Base-by-base conservation (phyloP, 2,797 vertebrate species). In the Clamator glandarius region DNA sequence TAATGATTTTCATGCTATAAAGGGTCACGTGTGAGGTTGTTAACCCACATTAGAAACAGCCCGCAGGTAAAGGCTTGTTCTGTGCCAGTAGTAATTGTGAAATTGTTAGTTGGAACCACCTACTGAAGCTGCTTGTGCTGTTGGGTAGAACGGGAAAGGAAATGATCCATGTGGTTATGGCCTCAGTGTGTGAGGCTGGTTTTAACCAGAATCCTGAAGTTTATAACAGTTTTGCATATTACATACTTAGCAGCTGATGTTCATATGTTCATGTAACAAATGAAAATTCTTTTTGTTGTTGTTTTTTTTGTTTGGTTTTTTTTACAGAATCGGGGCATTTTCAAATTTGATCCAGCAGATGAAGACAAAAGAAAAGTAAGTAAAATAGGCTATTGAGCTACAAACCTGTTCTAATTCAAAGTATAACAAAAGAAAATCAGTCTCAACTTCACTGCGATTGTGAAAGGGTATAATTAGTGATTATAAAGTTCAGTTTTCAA, bases 351-450 rank as follows among this genome's bases (percentile, higher is more conserved):
- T 90, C 95, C 97, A 82, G 98, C 98, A 75, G 98, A 99, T 96
- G 99, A 99, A 98, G 97, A 98, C 70, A 98, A 98, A 97, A 98
- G 99, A 94, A 99, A 97, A 97, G 99, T 99, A 97, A 98, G 99
- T 79, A 62, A 78, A 57, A 50, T 2, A 44, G n/a, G 14, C 21
- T 61, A 1, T 16, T 1, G 5, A 80, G 39, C 35, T 85, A 48
- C 46, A 25, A 24, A 14, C 9, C 16, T 89, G 64, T 23, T 21
- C n/a, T 46, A 33, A 16, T 76, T 33, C 20, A 19, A 83, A 68
- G 24, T 25, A 28, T 24, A 50, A 26, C 46, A 57, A 55, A 62
- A 14, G 44, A 55, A 87, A 70, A 55, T 8, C 50, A 33, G 15
- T 84, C 58, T 84, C 48, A 35, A 24, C n/a, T 51, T 54, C 24